Evolutionary conservation across 2,113 vertebrate species (phyloP), one percentile per base, ranked within the genome.

Genomic region (Zosterops borbonicus): DNA sequence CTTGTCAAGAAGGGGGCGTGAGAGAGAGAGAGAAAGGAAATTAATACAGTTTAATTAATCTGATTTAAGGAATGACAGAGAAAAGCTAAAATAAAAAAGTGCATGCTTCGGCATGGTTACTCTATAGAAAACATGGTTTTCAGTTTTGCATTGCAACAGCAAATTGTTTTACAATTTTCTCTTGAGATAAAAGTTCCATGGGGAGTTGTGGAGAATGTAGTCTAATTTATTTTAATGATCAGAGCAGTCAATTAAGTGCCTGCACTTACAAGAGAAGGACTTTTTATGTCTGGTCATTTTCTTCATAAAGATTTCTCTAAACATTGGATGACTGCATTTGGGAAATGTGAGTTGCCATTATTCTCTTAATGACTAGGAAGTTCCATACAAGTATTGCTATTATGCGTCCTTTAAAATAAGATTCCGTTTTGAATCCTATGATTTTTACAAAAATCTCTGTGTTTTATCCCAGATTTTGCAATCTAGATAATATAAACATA

Each of bases 161-260:
- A 59, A 93, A 90, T 77, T 92, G 92, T 42, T 94, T 95, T 85
- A 56, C 93, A 92, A 80, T 91, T 95, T 64, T 92, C 93, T 95
- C 91, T 76, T 50, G 91, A 95, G 91, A 92, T 83, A 94, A 94
- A 97, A 92, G 81, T 96, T 91, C 95, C 94, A 63, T 10, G 33
- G 96, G 89, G 96, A 97, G 60, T 87, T 95, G 89, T 84, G 78
- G 70, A 94, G 89, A 96, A 87, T 69, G 75, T 20, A 91, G 87
- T 85, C 84, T 92, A 94, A 97, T 96, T 97, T 97, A 95, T 95
- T 95, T 96, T 95, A 97, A 95, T 95, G 94, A 95, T 95, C 75
- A 91, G 84, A 91, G 78, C 47, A 96, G 91, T 94, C 89, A 96
- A 74, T 97, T 96, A 95, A 96, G 62, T 91, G 89, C 74, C 84